These are phyloP conservation scores for Hepsetus odoe DNA, from an alignment of 2,113 vertebrate species.

Conservation along the genomic window DNA sequence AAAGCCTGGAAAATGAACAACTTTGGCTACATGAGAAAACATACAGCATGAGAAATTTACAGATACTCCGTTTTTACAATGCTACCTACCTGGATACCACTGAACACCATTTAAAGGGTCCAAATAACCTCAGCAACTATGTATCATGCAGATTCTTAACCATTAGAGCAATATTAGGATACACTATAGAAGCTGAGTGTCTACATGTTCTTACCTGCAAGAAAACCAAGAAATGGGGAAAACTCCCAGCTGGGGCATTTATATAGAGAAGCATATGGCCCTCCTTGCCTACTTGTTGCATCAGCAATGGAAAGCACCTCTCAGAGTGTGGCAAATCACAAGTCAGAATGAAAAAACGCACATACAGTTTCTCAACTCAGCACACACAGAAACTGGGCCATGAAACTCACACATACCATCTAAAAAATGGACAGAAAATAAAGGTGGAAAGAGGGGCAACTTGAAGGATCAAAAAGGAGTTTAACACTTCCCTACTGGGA, in stretches of 20 bases:
- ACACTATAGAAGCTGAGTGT: background rate
- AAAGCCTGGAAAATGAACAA: background rate
- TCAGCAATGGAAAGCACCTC: conserved; percentile 56
- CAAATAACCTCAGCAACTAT: too few relatives aligned
- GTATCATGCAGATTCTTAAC: background rate
- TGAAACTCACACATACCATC: conserved; percentile 14
- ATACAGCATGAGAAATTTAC: background rate
- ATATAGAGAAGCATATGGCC: conserved; percentile 35
- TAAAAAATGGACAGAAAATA: background rate
- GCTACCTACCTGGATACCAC: background rate
- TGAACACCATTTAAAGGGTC: background rate
- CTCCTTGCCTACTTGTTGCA: conserved; percentile 59
- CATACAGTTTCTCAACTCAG: background rate
- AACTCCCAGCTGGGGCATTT: conserved; percentile 1
- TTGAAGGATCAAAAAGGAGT: background rate
- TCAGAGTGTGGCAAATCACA: background rate
- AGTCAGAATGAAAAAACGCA: background rate
- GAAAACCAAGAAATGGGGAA: conserved; percentile 18
- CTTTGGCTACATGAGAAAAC: background rate
- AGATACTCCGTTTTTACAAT: background rate
- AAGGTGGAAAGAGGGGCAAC: background rate
- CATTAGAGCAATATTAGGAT: background rate
- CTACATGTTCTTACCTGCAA: conserved; percentile 24
- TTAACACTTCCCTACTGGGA: background rate
- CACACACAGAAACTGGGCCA: conserved; percentile 26